Evolutionary conservation across 2,888 invertebrate species (phyloP), one percentile per base, ranked within the genome.

Genomic region (Caenorhabditis sp.): DNA sequence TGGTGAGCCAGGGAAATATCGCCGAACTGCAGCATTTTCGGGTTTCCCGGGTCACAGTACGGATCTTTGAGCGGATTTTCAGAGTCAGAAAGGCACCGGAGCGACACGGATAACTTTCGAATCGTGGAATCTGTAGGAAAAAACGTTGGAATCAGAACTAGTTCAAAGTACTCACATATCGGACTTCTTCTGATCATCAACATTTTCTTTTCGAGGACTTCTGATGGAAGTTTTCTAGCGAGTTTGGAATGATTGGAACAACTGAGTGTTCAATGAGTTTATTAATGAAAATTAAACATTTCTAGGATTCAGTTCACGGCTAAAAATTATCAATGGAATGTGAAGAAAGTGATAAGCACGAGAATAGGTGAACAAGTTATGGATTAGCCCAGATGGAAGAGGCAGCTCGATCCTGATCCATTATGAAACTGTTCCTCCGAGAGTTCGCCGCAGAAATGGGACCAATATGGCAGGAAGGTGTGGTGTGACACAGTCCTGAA

Each of bases 1-100:
- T 93, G 95, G 0, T 95, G 93, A 0, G 96, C 96, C 26, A 79
- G 50, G 0, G 79, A 79, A 20, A 84, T 75, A 37, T 80, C 58
- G 7, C 72, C 53, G 39, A 79, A 83, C 30, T 76, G 53, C 6
- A 85, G 62, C 41, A 74, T 45, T 53, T 41, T 46, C n/a, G 85
- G 85, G 30, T 80, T 71, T 17, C 72, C 61, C 15, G 85, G 85
- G 53, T 85, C 83, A 61, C 85, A 85, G 56, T 43, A 71, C 3
- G 78, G 74, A 39, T 85, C 85, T 22, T 78, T 68, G 22, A 58
- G 9, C 27, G 24, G 20, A 26, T n/a, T n/a, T n/a, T n/a, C n/a
- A n/a, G n/a, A n/a, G n/a, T n/a, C n/a, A n/a, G n/a, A n/a, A n/a
- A n/a, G n/a, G n/a, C n/a, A n/a, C n/a, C n/a, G n/a, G n/a, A n/a